Conservation (phyloP, 2,888 invertebrate species). For the Hoplodrina blanda region DNA sequence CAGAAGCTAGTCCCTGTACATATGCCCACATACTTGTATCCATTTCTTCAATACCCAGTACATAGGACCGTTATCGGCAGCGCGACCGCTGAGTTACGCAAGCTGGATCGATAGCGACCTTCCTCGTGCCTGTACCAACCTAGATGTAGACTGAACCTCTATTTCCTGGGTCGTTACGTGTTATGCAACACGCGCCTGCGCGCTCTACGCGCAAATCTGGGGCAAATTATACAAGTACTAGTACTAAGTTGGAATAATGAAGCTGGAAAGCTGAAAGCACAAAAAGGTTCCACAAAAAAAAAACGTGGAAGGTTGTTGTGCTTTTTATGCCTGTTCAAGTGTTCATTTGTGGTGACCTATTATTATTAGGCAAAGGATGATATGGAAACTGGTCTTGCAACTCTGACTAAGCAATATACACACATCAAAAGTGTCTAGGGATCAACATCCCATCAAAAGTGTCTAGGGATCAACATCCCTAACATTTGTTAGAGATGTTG, state of each 20-base stretch:
- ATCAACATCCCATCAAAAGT: too few species aligned
- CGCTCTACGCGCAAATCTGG: slow-evolving; percentile 43
- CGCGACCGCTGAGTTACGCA: slow-evolving; percentile 51
- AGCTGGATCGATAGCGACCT: slow-evolving; percentile 58
- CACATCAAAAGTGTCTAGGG: too few species aligned
- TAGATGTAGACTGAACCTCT: slow-evolving; percentile 52
- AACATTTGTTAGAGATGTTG: too few species aligned
- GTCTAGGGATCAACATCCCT: too few species aligned
- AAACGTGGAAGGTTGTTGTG: background rate
- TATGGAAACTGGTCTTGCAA: background rate
- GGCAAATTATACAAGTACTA: slow-evolving; percentile 53
- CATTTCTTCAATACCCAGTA: background rate
- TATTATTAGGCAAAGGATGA: background rate
- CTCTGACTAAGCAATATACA: too few species aligned
- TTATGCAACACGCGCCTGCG: slow-evolving; percentile 65
- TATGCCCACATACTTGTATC: background rate
- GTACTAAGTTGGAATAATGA: slow-evolving; percentile 39
- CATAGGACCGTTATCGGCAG: slow-evolving; percentile 16
- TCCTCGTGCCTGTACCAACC: slow-evolving; percentile 49
- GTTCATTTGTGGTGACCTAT: too few species aligned
- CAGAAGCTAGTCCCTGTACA: too few species aligned
- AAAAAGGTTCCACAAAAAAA: background rate
- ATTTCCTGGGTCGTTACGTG: slow-evolving; percentile 61
- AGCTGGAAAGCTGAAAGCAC: background rate
- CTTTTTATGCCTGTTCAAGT: background rate